Base-by-base conservation (phyloP, 1,140 invertebrate genomes). In the Macrostomum lignano region DNA sequence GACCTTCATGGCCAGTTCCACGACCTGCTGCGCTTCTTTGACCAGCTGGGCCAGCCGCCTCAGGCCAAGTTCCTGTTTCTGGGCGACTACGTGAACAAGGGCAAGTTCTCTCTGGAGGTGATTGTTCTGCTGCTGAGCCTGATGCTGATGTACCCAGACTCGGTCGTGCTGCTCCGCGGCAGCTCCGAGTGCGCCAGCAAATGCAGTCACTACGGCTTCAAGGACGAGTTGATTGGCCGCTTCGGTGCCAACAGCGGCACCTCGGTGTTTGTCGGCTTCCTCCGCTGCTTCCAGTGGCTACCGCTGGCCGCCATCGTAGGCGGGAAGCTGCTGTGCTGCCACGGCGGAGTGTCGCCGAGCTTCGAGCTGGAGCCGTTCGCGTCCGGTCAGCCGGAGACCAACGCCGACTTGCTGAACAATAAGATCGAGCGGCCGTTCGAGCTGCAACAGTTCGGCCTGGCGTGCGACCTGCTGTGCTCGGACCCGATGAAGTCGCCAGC, bases 391-490 rank as follows among this genome's bases (percentile, higher is more conserved):
- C n/a, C n/a, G n/a, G n/a, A n/a, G n/a, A n/a, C n/a, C n/a, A n/a
- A n/a, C n/a, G n/a, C n/a, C n/a, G n/a, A n/a, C n/a, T n/a, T n/a
- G n/a, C n/a, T n/a, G n/a, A n/a, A n/a, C n/a, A 33, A 30, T 30
- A 30, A 14, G 20, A 30, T 6, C 7, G 7, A 6, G 6, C 15
- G 40, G 10, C 32, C 36, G 58, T 20, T 31, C 19, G 79, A 86
- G 64, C 84, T 86, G 49, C 79, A 79, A 33, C 77, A 84, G 47
- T 79, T 78, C 68, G 78, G 68, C 28, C 45, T 51, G 14, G 51
- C 57, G 38, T 55, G 53, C 44, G 52, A 57, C 44, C 39, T 44
- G 13, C 31, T 45, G 3, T 36, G 33, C 35, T 88, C 42, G 2
- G 42, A 44, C 63, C 84, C 84, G 5, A 21, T 21, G 28, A 20